Evolutionary conservation across 2,888 invertebrate genomes (phyloP).

Genomic region (Rotaria sp.): DNA sequence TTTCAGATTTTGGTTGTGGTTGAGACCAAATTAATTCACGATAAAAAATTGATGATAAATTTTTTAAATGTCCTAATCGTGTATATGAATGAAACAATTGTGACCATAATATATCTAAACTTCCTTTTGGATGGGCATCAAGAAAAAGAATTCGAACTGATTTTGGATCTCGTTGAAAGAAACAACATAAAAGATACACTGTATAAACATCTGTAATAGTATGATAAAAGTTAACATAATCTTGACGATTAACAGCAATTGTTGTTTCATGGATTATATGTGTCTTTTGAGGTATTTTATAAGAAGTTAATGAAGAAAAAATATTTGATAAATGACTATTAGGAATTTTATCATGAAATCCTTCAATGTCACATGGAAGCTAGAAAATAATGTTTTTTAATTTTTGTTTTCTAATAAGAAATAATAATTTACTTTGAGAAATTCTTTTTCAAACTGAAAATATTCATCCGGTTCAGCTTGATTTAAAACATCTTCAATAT

Average conservation of each 20-base stretch:
- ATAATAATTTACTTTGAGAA: constrained; percentile 44
- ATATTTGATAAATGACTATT: neutral
- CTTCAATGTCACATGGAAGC: neutral
- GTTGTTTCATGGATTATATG: neutral
- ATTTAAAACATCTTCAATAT: constrained; percentile 44
- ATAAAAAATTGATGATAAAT: neutral
- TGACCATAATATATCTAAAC: constrained; percentile 48
- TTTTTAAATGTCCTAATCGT: constrained; percentile 44
- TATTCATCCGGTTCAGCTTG: constrained; percentile 45
- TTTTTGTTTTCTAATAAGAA: neutral
- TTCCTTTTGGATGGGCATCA: constrained; percentile 51
- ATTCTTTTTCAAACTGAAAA: constrained; percentile 43
- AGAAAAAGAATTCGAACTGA: constrained; percentile 47
- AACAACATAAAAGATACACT: constrained; percentile 46
- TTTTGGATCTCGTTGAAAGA: constrained; percentile 44
- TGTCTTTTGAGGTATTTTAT: neutral
- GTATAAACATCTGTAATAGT: constrained; percentile 50
- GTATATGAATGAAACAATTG: constrained; percentile 47
- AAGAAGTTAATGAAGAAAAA: neutral
- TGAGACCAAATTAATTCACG: neutral
- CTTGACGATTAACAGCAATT: constrained; percentile 44
- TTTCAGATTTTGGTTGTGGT: neutral
- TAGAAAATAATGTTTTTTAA: neutral
- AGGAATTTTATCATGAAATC: too few relatives aligned
- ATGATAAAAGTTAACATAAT: constrained; percentile 50